Evolutionary conservation across 2,113 vertebrate genomes (phyloP).

Genomic region (Trematomus loennbergii): DNA sequence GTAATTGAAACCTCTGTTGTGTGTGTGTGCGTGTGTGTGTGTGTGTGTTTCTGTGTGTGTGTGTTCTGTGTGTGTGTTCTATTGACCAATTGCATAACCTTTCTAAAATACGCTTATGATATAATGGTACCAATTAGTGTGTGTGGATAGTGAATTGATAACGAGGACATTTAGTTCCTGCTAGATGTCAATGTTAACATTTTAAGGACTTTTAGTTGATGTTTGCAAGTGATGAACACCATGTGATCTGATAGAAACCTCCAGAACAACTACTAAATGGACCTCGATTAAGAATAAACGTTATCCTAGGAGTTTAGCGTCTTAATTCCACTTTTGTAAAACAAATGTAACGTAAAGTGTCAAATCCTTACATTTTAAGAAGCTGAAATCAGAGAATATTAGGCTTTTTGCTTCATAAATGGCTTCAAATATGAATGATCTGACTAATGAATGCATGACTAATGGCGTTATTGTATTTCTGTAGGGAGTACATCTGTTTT

Average conservation of each 20-base stretch:
- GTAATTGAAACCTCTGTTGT: constrained; percentile 66
- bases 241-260: constrained; percentile 14
- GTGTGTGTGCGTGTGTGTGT: neutral
- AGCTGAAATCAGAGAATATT: neutral
- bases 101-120: neutral
- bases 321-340: neutral
- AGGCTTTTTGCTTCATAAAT: neutral
- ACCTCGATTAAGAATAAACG: neutral
- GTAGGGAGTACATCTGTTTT: neutral
- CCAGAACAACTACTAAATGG: neutral
- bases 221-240: neutral
- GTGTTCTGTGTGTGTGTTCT: neutral
- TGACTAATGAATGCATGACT: neutral
- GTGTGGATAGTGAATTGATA: neutral
- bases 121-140: neutral
- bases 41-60: neutral
- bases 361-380: too few species aligned
- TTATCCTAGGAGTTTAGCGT: neutral
- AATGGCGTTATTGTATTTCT: neutral
- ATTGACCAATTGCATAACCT: neutral
- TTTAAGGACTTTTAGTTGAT: neutral
- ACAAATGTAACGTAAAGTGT: too few species aligned
- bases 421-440: neutral
- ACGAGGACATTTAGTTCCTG: too few species aligned
- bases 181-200: neutral